These are phyloP conservation scores for Cenopis cana DNA, from an alignment of 2,888 invertebrate species.

Conservation along the genomic window DNA sequence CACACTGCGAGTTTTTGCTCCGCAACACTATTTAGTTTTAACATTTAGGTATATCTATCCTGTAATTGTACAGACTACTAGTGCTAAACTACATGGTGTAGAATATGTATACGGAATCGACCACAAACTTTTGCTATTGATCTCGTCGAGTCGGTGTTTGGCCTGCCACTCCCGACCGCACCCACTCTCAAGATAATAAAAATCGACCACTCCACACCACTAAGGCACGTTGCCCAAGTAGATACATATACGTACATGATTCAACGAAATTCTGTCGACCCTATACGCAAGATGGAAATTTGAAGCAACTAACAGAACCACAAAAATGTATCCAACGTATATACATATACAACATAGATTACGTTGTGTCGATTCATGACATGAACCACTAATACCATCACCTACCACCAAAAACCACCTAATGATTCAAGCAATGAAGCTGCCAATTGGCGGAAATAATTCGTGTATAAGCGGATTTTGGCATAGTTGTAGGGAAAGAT, in stretches of 20 bases:
- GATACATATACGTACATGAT: slow-evolving; percentile 21
- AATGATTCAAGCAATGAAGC: too few species aligned
- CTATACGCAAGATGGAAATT: slow-evolving; percentile 10
- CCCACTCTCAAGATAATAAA: slow-evolving; percentile 78
- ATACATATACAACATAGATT: slow-evolving; percentile 1
- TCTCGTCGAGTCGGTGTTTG: slow-evolving; percentile 75
- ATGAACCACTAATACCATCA: too few species aligned
- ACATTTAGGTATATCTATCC: too few species aligned
- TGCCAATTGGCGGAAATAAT: too few species aligned
- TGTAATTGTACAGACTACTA: too few species aligned
- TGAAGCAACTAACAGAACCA: slow-evolving; percentile 5
- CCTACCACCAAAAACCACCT: too few species aligned
- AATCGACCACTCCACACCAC: slow-evolving; percentile 74
- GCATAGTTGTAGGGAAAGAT: too few species aligned
- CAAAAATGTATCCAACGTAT: not conserved
- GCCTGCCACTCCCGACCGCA: slow-evolving; percentile 78
- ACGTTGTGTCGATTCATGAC: not conserved
- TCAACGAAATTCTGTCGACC: slow-evolving; percentile 27
- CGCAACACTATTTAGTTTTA: not conserved
- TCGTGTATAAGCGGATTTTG: too few species aligned
- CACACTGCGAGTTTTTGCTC: too few species aligned
- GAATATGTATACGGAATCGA: slow-evolving; percentile 70
- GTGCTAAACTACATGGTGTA: slow-evolving; percentile 15
- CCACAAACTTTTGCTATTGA: slow-evolving; percentile 69
- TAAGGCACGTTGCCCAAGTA: slow-evolving; percentile 59